Evolutionary conservation across 2,797 vertebrate genomes (phyloP).

Genomic region (Hapalemur alaotrensis): DNA sequence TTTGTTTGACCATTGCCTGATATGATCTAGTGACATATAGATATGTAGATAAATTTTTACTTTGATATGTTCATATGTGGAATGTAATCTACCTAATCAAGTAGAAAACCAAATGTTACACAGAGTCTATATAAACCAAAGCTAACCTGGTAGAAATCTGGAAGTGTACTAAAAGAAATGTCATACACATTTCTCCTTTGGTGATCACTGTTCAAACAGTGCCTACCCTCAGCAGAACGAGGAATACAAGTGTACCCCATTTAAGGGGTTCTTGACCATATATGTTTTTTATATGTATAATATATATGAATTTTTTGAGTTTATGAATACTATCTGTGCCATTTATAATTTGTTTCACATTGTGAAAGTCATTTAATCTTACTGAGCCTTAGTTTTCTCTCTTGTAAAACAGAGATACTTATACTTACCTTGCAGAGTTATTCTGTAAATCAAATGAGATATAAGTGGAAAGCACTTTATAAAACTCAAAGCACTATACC

Average conservation of each 20-base stretch:
- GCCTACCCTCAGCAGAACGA: not conserved
- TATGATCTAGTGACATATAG: not conserved
- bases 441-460: slow-evolving; percentile 21
- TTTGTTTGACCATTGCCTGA: not conserved
- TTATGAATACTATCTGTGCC: not conserved
- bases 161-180: not conserved
- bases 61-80: not conserved
- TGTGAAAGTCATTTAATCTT: not conserved
- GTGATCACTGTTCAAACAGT: not conserved
- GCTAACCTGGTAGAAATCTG: too few species aligned
- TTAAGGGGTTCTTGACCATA: not conserved
- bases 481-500: not conserved
- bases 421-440: not conserved
- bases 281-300: not conserved
- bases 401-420: not conserved
- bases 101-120: not conserved
- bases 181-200: not conserved
- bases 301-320: not conserved
- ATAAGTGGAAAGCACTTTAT: slow-evolving; percentile 28
- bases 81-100: not conserved
- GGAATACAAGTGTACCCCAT: not conserved
- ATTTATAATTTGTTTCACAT: not conserved
- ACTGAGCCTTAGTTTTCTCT: not conserved
- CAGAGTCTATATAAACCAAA: not conserved
- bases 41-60: not conserved